Percentiles rank a stretch among this genome's conserved stretches.
phyloP scores from a whole-genome alignment of 2,797 vertebrate species.

The Melanotaenia boesemani region DNA sequence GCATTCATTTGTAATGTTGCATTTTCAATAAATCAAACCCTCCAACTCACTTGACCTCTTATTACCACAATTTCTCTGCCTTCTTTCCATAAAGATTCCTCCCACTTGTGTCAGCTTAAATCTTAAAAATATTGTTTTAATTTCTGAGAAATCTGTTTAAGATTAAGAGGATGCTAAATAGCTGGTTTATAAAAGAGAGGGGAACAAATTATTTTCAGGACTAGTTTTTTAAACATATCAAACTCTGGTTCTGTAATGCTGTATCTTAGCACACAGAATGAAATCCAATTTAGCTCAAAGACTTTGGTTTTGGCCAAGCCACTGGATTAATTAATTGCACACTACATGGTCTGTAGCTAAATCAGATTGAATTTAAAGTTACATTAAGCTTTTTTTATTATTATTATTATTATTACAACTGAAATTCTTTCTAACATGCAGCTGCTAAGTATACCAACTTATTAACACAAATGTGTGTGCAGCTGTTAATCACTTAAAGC shows the following conservation, averaged over 20 bases:
- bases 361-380: conserved; percentile 7
- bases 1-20: background rate
- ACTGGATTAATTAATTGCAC: conserved; percentile 17
- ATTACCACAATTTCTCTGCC: too few species aligned
- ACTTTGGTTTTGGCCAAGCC: conserved; percentile 10
- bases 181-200: background rate
- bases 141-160: background rate
- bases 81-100: background rate
- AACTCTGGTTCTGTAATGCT: conserved; percentile 11
- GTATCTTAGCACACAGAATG: conserved; percentile 8
- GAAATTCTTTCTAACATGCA: conserved; percentile 9
- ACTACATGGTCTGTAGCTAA: conserved; percentile 3
- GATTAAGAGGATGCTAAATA: background rate
- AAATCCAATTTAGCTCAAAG: conserved; percentile 11
- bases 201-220: background rate
- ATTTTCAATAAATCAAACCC: background rate
- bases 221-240: background rate
- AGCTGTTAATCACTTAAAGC: background rate
- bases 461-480: conserved; percentile 12
- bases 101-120: background rate
- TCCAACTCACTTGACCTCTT: background rate
- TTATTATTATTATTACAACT: conserved; percentile 9
- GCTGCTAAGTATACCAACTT: background rate
- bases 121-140: background rate
- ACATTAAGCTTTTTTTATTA: conserved; percentile 3